phyloP scores from a whole-genome alignment of 2,888 invertebrate genomes.

The Tetranychus piercei region DNA sequence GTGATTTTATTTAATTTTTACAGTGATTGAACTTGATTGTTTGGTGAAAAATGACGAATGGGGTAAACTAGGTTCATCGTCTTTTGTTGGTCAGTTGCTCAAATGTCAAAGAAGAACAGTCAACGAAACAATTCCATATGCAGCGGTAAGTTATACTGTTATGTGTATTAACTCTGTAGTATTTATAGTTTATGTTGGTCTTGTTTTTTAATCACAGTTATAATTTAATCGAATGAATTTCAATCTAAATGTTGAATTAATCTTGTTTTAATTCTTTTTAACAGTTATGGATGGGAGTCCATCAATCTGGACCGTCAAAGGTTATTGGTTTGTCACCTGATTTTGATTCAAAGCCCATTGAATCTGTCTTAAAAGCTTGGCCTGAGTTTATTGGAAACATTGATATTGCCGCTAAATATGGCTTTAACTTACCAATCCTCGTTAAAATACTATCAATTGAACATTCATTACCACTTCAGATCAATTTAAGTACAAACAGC shows the following conservation, averaged over 20 bases:
- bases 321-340: conserved; percentile 16
- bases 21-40: conserved; percentile 41
- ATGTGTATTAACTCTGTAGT: no score
- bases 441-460: conserved; percentile 84
- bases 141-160: conserved; percentile 3
- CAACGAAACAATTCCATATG: conserved; percentile 47
- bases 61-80: conserved; percentile 62
- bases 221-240: no score
- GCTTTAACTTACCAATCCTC: conserved; percentile 61
- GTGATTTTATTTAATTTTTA: no score
- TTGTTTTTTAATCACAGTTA: no score
- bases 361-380: conserved; percentile 43
- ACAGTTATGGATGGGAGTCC: conserved; percentile 87
- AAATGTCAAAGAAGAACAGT: conserved; percentile 45
- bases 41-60: conserved; percentile 72
- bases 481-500: conserved; percentile 41
- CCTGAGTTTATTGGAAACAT: conserved; percentile 46
- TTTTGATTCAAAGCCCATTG: conserved; percentile 34
- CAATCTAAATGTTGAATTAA: no score
- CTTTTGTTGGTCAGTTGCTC: conserved; percentile 58
- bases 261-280: no score
- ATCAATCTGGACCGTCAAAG: conserved; percentile 66
- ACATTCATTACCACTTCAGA: conserved; percentile 84
- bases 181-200: no score
- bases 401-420: conserved; percentile 43